Base-by-base conservation (phyloP, 2,797 vertebrate genomes). In the Pteronotus mesoamericanus region DNA sequence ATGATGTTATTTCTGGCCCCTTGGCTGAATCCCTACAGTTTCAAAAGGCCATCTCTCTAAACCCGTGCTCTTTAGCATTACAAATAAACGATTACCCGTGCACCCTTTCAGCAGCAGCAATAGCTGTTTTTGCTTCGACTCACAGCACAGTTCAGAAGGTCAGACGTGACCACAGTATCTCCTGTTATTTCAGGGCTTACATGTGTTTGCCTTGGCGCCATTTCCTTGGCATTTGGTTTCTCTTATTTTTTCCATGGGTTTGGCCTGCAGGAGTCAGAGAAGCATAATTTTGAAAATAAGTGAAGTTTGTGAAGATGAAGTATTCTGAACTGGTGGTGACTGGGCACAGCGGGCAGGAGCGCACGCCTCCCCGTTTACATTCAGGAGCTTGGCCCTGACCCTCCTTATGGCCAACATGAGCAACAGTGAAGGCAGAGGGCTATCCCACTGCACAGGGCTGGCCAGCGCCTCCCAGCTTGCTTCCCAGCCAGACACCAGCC, bases 151-250 rank as follows among this genome's bases (percentile, higher is more conserved):
- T 98, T 98, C 98, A 98, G 91, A 97, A 98, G 98, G 98, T 98
- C 98, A 98, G 97, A 96, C 96, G 88, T 95, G 97, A 98, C 98
- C 97, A 26, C 97, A 98, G 92, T 46, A 92, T 98, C 98, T 98
- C 96, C 97, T 98, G 97, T 98, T 98, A 98, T 98, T 98, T 98
- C 98, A 98, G 94, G 94, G 95, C 93, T 98, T 95, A 96, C 24
- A 3, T 98, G 94, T 98, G 97, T 98, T 98, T 97, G 98, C 96
- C 66, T 98, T 99, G 98, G 98, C 98, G 83, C 91, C 34, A 44
- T 89, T 96, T 94, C 91, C 88, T 75, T 96, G 97, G 96, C 93
- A 91, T 98, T 98, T 98, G 97, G 97, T 98, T 98, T 98, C 96
- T 97, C 89, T 97, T 98, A 97, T 98, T 99, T 98, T 98, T 98